These are phyloP conservation scores for Morone chrysops DNA, from an alignment of 2,113 vertebrate genomes.

Conservation along the genomic window DNA sequence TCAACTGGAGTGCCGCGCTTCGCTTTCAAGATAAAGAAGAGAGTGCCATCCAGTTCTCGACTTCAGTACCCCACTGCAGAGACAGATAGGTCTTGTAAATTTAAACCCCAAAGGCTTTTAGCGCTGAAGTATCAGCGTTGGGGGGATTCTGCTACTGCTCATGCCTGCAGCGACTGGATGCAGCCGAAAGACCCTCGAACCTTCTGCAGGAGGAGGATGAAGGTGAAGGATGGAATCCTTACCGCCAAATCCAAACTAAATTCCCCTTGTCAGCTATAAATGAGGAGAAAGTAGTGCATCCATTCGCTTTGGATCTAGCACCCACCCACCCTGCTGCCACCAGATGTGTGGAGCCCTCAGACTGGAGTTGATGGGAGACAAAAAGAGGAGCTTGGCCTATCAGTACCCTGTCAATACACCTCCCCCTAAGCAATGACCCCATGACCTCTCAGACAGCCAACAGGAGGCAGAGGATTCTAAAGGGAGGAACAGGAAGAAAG, in stretches of 20 bases:
- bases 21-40: constrained; percentile 59
- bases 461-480: constrained; percentile 4
- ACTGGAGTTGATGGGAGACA: constrained; percentile 27
- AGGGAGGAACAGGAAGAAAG: constrained; percentile 15
- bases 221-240: constrained; percentile 5
- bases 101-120: constrained; percentile 53
- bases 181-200: constrained; percentile 31
- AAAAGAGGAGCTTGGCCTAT: constrained; percentile 25
- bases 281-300: not conserved
- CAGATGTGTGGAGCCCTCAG: constrained; percentile 30
- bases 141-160: not conserved
- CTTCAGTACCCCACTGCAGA: constrained; percentile 57
- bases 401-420: constrained; percentile 21
- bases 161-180: constrained; percentile 23
- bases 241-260: constrained; percentile 20
- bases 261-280: not conserved
- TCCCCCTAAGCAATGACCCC: constrained; percentile 18
- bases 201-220: not conserved
- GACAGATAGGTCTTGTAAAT: constrained; percentile 54
- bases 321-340: not conserved
- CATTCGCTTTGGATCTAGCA: constrained; percentile 9
- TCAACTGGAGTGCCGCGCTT: constrained; percentile 27
- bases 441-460: constrained; percentile 32
- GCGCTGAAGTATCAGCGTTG: constrained; percentile 22
- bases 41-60: constrained; percentile 48